A percentile compares a stretch with the other conserved stretches of the same genome.
Conservation (phyloP, 1,140 invertebrate species). For the Stegodyphus mimosarum region DNA sequence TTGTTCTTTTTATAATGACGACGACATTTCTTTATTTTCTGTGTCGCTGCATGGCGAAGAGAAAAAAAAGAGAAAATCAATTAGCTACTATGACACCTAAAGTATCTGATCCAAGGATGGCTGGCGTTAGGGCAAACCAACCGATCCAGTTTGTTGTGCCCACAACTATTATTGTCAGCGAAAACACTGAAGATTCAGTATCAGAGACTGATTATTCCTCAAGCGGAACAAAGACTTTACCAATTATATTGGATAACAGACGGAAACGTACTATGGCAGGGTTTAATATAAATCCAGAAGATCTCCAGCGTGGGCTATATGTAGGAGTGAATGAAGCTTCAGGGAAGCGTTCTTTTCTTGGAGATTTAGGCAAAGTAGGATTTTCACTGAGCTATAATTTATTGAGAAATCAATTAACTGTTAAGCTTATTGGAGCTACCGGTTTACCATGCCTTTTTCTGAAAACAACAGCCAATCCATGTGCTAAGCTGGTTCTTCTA, state of each 20-base stretch:
- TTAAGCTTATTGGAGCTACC: slow-evolving; percentile 61
- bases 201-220: slow-evolving; percentile 61
- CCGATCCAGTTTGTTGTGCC: slow-evolving; percentile 62
- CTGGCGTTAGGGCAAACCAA: slow-evolving; percentile 57
- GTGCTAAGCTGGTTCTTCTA: slow-evolving; percentile 60
- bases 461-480: slow-evolving; percentile 60
- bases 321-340: slow-evolving; percentile 26
- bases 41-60: slow-evolving; percentile 36
- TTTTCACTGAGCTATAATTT: slow-evolving; percentile 61
- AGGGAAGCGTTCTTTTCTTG: slow-evolving; percentile 7
- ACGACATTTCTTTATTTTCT: slow-evolving; percentile 48
- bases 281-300: slow-evolving; percentile 50
- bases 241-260: slow-evolving; percentile 15
- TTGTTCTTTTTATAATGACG: slow-evolving; percentile 22
- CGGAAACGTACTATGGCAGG: background rate
- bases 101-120: slow-evolving; percentile 17
- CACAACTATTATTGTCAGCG: slow-evolving; percentile 46
- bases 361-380: slow-evolving; percentile 48
- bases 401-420: slow-evolving; percentile 48
- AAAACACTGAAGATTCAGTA: slow-evolving; percentile 54
- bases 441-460: slow-evolving; percentile 58
- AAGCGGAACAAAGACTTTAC: slow-evolving; percentile 46
- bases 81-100: slow-evolving; percentile 45
- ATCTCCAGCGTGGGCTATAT: slow-evolving; percentile 52
- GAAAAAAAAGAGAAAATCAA: slow-evolving; percentile 41